Evolutionary conservation across 2,888 invertebrate species (phyloP).

Genomic region (Caenorhabditis sp.): DNA sequence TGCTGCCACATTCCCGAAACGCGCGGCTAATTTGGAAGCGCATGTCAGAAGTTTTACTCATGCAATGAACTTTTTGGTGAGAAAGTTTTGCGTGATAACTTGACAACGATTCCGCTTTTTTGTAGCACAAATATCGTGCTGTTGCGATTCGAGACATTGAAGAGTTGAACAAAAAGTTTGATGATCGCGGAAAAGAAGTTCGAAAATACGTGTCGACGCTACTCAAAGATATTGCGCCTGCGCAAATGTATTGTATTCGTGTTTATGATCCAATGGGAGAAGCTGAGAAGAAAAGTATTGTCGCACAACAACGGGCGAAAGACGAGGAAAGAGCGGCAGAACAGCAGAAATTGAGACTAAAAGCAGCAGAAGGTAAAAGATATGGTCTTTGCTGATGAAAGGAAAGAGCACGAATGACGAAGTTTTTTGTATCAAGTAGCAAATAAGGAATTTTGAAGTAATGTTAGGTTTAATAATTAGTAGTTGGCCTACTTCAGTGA

Average conservation of each 20-base stretch:
- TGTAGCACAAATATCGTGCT: slow-evolving; percentile 42
- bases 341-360: background rate
- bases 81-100: background rate
- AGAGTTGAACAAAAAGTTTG: background rate
- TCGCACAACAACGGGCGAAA: slow-evolving; percentile 10
- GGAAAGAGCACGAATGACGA: background rate
- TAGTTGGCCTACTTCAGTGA: too few species aligned
- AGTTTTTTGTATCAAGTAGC: too few species aligned
- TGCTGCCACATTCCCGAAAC: slow-evolving; percentile 26
- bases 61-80: slow-evolving; percentile 44
- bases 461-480: too few species aligned
- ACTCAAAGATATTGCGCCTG: slow-evolving; percentile 40
- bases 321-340: slow-evolving; percentile 7
- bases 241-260: slow-evolving; percentile 42
- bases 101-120: background rate
- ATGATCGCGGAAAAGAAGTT: slow-evolving; percentile 2
- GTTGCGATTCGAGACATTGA: slow-evolving; percentile 31
- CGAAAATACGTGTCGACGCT: slow-evolving; percentile 21
- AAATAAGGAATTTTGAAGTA: too few species aligned
- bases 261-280: slow-evolving; percentile 54
- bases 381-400: slow-evolving; percentile 2
- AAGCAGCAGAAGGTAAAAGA: slow-evolving; percentile 3
- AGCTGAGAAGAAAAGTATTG: slow-evolving; percentile 10
- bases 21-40: slow-evolving; percentile 26
- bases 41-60: slow-evolving; percentile 46